phyloP scores from a whole-genome alignment of 2,888 invertebrate species.

The Cinara cedri region DNA sequence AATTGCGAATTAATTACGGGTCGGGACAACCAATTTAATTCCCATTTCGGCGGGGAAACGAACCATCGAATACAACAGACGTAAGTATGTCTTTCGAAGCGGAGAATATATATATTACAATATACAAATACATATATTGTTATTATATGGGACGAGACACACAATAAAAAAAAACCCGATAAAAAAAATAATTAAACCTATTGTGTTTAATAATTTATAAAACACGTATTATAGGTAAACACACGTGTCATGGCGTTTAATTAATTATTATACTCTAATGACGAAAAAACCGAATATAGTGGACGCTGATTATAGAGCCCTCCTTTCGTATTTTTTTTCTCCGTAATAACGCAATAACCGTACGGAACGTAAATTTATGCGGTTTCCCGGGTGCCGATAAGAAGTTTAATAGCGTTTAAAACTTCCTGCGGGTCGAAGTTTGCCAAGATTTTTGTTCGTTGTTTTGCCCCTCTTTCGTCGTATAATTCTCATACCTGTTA shows the following conservation, averaged over 20 bases:
- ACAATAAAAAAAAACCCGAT: background rate
- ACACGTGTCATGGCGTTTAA: slow-evolving; percentile 16
- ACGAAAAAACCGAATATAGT: background rate
- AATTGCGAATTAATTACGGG: too few relatives aligned
- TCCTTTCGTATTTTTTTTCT: background rate
- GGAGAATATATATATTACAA: too few relatives aligned
- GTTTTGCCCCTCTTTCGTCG: too few relatives aligned
- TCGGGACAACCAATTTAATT: too few relatives aligned
- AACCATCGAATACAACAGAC: too few relatives aligned
- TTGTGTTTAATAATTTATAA: background rate
- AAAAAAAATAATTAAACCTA: background rate
- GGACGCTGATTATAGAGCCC: background rate
- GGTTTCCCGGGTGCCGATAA: slow-evolving; percentile 14
- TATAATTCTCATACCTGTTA: too few relatives aligned
- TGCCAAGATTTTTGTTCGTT: slow-evolving; percentile 14
- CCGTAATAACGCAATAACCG: background rate
- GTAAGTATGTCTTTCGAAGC: background rate
- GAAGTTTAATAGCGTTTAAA: slow-evolving; percentile 35
- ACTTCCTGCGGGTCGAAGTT: slow-evolving; percentile 16
- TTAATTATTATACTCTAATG: slow-evolving; percentile 35
- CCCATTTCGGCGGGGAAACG: too few relatives aligned
- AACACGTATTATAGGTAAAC: background rate
- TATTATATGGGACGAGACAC: background rate
- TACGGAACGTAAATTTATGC: slow-evolving; percentile 27
- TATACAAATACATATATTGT: background rate